Evolutionary conservation across 2,888 invertebrate species (phyloP), one percentile per base, ranked within the genome.

Genomic region (Dorcus hopei): DNA sequence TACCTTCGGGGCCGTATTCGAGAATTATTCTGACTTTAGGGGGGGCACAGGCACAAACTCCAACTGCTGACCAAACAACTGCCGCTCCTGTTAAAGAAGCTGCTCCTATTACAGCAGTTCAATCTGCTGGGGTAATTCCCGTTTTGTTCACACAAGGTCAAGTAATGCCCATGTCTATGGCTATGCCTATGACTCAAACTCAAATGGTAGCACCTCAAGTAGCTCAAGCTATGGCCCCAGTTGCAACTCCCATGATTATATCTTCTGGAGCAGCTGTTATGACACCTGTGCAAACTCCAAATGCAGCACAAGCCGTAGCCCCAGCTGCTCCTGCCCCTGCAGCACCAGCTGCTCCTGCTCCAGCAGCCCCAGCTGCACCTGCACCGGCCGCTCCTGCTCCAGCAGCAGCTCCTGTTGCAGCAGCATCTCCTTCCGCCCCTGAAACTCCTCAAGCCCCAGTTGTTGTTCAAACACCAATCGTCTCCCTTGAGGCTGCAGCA

Each of bases 1-100:
- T 71, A 68, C 66, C 75, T 66, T 59, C 67, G 9, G 59, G 59
- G 9, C 39, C 48, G 1, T 59, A 59, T 52, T 59, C 59, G 9
- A 55, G 59, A 26, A 55, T 59, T 16, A 59, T 59, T 49, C 52
- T 59, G 41, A 50, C 47, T 8, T 52, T 59, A 40, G 55, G 55
- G 11, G 55, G 55, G 38, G 16, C 26, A 33, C 26, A 33, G 38
- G 16, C 26, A 33, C 26, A 33, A 33, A 33, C 26, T 6, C 26
- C 45, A 11, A 16, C 19, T 45, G 45, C 45, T 7, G 23, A 45
- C 7, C 45, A 45, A 45, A 16, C 19, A 45, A 19, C 9, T 19
- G 19, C 9, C 23, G 45, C 45, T 23, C n/a, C 9, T 16, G 16
- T 16, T 42, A 42, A 42, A 11, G 45, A 2, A 45, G n/a, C 41